Percentiles rank a stretch among this genome's conserved stretches.
phyloP scores from a whole-genome alignment of 35 echinoderm and acorn worm species.

The Diadema setosum region DNA sequence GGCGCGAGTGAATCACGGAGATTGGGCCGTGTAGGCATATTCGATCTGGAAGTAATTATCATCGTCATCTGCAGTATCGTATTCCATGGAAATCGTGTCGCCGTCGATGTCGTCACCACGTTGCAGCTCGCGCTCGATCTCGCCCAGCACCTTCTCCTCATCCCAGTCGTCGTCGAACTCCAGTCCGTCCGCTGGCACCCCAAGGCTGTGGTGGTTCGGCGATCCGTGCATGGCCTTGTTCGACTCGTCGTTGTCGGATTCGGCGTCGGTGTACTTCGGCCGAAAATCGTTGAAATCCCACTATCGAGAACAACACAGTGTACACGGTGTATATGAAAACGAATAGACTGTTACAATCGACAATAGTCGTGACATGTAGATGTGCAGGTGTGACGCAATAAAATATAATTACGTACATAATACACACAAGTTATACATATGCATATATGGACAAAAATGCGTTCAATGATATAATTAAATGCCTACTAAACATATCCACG shows the following conservation, averaged over 20 bases:
- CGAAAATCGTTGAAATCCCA: conserved; percentile 9
- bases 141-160: not conserved
- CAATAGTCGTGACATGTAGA: too few relatives aligned
- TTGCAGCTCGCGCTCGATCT: not conserved
- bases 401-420: too few relatives aligned
- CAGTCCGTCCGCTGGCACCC: not conserved
- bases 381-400: too few relatives aligned
- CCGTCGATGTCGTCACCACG: not conserved
- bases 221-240: not conserved
- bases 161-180: not conserved
- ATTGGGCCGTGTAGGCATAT: not conserved
- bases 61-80: conserved; percentile 1
- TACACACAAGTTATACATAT: too few relatives aligned
- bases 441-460: too few relatives aligned
- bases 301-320: not conserved
- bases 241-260: not conserved
- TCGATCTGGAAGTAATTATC: not conserved
- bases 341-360: too few relatives aligned
- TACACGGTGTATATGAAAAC: too few relatives aligned
- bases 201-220: not conserved
- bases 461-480: too few relatives aligned
- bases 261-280: not conserved
- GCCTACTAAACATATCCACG: too few relatives aligned
- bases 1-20: too few relatives aligned
- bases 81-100: conserved; percentile 4